Evolutionary conservation across 2,113 vertebrate genomes (phyloP).

Genomic region (Saimiri boliviensis): DNA sequence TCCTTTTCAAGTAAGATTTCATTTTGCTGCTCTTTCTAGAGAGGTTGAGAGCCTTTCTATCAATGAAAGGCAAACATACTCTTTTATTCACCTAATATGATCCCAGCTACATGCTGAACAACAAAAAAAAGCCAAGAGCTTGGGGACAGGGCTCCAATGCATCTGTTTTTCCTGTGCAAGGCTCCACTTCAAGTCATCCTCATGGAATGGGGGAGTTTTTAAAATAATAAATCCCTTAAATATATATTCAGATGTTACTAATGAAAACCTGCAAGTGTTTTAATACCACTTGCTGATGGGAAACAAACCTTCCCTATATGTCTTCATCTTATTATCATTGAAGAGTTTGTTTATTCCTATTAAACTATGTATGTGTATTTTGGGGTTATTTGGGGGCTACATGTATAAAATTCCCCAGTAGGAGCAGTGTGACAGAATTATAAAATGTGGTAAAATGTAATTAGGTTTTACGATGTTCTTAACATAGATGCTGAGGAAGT

Average conservation of each 20-base stretch:
- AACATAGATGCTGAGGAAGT: not conserved
- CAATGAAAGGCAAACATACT: constrained; percentile 42
- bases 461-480: not conserved
- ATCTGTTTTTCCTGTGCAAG: not conserved
- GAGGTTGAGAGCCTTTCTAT: constrained; percentile 37
- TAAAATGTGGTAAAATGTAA: not conserved
- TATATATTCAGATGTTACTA: not conserved
- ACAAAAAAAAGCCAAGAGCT: not conserved
- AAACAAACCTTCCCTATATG: not conserved
- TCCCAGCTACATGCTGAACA: not conserved
- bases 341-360: not conserved
- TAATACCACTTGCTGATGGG: not conserved
- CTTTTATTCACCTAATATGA: not conserved
- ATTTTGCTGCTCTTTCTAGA: constrained; percentile 60
- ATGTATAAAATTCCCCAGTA: not conserved
- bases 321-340: not conserved
- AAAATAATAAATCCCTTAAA: not conserved
- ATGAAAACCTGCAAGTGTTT: not conserved
- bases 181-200: not conserved
- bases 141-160: not conserved
- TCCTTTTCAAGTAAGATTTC: constrained; percentile 57
- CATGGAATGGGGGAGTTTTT: not conserved
- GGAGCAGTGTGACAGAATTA: not conserved
- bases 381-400: not conserved
- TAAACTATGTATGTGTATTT: not conserved